Percentiles rank a stretch among this genome's conserved stretches.
phyloP scores from a whole-genome alignment of 53 echinoderm and acorn worm species.

The Crossaster papposus region DNA sequence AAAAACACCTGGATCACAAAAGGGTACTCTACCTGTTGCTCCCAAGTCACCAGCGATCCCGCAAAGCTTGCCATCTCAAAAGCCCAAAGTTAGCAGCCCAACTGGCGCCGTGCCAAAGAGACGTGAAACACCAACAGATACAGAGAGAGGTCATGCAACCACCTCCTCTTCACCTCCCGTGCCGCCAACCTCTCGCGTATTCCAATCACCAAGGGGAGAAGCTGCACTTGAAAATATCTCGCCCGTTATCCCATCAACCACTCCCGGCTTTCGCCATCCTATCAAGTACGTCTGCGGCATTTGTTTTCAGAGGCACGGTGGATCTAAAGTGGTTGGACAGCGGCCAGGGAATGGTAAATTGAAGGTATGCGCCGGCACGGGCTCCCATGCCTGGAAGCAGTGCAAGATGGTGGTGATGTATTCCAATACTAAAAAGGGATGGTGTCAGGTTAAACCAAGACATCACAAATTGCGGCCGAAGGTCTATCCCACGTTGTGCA shows the following conservation, averaged over 20 bases:
- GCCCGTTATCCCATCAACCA: neutral
- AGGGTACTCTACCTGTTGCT: neutral
- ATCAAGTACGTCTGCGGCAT: constrained; percentile 68
- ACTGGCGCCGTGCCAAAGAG: neutral
- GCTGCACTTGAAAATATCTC: neutral
- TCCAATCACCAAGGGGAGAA: neutral
- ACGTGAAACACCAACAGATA: neutral
- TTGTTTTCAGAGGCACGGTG: constrained; percentile 60
- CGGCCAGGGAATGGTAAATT: constrained; percentile 24
- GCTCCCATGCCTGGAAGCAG: constrained; percentile 74
- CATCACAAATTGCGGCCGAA: constrained; percentile 63
- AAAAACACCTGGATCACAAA: neutral
- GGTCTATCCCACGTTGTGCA: constrained; percentile 59
- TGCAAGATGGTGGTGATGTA: constrained; percentile 48
- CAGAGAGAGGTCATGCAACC: neutral
- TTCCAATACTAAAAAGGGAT: constrained; percentile 24
- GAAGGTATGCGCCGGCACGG: constrained; percentile 46
- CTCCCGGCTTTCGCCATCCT: constrained; percentile 19
- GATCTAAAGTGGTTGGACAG: constrained; percentile 22
- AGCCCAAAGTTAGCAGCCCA: neutral
- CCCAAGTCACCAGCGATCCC: neutral
- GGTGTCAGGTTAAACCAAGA: constrained; percentile 69
- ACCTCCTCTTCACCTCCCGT: neutral
- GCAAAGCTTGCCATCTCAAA: neutral
- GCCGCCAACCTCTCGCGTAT: neutral